phyloP scores from a whole-genome alignment of 2,888 invertebrate genomes.

The Philereme transversata region DNA sequence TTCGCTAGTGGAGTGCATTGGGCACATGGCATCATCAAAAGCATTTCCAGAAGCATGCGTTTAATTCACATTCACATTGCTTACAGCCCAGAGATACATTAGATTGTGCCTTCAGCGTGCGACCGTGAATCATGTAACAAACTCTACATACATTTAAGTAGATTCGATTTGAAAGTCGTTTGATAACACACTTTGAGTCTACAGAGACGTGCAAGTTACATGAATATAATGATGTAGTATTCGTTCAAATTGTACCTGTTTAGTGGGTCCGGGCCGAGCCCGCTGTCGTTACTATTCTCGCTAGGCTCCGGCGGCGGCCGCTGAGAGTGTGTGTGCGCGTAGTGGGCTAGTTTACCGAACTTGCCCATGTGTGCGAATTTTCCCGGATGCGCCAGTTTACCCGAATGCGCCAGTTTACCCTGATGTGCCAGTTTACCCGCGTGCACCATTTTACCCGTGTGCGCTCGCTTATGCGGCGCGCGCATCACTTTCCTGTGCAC shows the following conservation, averaged over 20 bases:
- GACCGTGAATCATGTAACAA: no score
- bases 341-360: constrained; percentile 69
- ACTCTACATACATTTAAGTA: no score
- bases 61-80: no score
- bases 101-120: no score
- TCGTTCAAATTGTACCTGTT: constrained; percentile 63
- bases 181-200: neutral
- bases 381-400: constrained; percentile 62
- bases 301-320: constrained; percentile 85
- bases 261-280: constrained; percentile 90
- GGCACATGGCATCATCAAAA: no score
- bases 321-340: constrained; percentile 75
- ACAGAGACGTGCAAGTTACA: constrained; percentile 15
- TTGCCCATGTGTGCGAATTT: constrained; percentile 69
- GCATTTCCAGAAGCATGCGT: no score
- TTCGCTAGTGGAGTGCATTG: no score
- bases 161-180: no score
- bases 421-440: constrained; percentile 78
- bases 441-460: constrained; percentile 76
- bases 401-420: constrained; percentile 69
- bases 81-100: no score
- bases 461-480: constrained; percentile 85
- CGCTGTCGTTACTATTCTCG: constrained; percentile 96
- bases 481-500: constrained; percentile 88
- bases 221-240: neutral